These are phyloP conservation scores for Scelioninae gen. 2 DNA, from an alignment of 2,888 invertebrate species.

Conservation along the genomic window DNA sequence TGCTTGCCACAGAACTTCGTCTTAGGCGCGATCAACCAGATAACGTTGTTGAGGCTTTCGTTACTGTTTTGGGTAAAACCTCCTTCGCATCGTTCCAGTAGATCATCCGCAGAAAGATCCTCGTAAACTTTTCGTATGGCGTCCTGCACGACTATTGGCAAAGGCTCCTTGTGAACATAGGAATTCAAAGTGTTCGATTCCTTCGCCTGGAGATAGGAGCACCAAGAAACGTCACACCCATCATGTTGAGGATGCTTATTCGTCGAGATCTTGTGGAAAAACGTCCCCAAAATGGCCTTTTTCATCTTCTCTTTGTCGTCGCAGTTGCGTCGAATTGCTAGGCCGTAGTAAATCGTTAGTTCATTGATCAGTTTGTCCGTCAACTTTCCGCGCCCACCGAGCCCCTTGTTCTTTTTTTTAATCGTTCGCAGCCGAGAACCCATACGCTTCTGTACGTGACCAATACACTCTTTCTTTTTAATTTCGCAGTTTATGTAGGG, in stretches of 20 bases:
- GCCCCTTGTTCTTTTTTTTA: slow-evolving; percentile 34
- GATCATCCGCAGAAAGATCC: slow-evolving; percentile 49
- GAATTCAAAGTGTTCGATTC: slow-evolving; percentile 7
- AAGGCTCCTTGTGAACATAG: slow-evolving; percentile 10
- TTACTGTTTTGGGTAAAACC: slow-evolving; percentile 55
- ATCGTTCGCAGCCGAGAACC: slow-evolving; percentile 40
- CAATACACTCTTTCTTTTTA: slow-evolving; percentile 37
- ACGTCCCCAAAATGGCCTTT: slow-evolving; percentile 13
- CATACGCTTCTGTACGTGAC: too few species aligned
- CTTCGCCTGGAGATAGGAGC: slow-evolving; percentile 39
- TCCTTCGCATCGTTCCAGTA: slow-evolving; percentile 49
- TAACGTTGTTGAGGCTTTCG: slow-evolving; percentile 38
- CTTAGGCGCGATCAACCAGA: slow-evolving; percentile 57
- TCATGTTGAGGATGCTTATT: slow-evolving; percentile 22
- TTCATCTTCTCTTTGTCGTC: slow-evolving; percentile 38
- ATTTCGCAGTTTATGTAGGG: slow-evolving; percentile 1
- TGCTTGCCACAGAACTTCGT: slow-evolving; percentile 44
- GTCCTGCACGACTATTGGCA: slow-evolving; percentile 29
- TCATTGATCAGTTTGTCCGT: slow-evolving; percentile 45
- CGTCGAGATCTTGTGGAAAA: slow-evolving; percentile 24
- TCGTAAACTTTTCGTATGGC: too few species aligned
- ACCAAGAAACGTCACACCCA: slow-evolving; percentile 43
- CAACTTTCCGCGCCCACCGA: slow-evolving; percentile 47
- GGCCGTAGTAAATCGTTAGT: slow-evolving; percentile 44
- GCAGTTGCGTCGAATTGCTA: slow-evolving; percentile 42